Percentiles rank a stretch among this genome's conserved stretches.
Evolutionary conservation across 2,113 vertebrate genomes (phyloP).

Genomic region (Grantiella picta): DNA sequence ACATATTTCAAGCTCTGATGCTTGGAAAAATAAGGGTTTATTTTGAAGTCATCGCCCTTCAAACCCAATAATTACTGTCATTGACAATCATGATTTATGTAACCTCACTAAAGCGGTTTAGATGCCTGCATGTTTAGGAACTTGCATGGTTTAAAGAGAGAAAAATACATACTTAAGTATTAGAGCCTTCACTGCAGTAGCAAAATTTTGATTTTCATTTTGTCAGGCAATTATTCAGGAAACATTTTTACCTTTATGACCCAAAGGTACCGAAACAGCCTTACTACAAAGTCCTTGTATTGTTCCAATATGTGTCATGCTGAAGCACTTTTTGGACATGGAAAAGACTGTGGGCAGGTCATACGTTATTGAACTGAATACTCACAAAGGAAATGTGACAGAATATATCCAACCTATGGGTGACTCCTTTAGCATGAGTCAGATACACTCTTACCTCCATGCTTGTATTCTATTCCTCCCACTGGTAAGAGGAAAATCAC

Average conservation of each 20-base stretch:
- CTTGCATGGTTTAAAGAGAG: not conserved
- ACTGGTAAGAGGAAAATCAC: not conserved
- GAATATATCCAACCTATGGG: not conserved
- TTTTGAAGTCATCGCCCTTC: not conserved
- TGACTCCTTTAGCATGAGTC: not conserved
- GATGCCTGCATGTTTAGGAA: not conserved
- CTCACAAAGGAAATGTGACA: not conserved
- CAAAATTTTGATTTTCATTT: not conserved
- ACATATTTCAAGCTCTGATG: not conserved
- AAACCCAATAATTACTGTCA: constrained; percentile 1
- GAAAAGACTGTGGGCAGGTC: not conserved
- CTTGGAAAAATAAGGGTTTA: not conserved
- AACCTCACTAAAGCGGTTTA: not conserved
- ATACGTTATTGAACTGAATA: not conserved
- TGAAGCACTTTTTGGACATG: not conserved
- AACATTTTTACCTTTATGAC: not conserved
- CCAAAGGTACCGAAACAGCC: not conserved
- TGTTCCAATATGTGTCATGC: not conserved
- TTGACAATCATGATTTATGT: not conserved
- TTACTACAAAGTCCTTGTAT: not conserved
- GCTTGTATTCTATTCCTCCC: not conserved
- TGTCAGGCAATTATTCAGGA: not conserved
- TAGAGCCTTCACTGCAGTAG: not conserved
- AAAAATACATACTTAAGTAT: not conserved
- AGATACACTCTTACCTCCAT: not conserved